Conservation (phyloP, 2,888 invertebrate species). For the Eupithecia vulgata region DNA sequence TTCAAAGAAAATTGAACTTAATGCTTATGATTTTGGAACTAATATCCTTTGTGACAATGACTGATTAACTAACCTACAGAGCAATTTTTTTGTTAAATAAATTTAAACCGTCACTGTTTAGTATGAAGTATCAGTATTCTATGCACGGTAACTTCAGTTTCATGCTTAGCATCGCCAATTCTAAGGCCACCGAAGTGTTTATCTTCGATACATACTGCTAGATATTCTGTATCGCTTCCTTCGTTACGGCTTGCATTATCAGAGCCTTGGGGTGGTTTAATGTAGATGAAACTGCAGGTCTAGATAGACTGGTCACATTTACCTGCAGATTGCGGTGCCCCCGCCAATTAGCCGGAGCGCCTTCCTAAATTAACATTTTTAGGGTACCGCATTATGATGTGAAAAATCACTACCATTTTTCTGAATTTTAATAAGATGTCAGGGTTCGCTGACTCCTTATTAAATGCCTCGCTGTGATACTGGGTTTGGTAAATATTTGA, state of each 20-base stretch:
- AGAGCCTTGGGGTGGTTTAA: slow-evolving; percentile 22
- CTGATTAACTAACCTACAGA: not conserved
- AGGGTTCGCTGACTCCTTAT: slow-evolving; percentile 4
- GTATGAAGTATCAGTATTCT: not conserved
- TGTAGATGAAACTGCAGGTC: slow-evolving; percentile 36
- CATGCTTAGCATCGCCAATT: slow-evolving; percentile 16
- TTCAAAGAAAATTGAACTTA: slow-evolving; percentile 9
- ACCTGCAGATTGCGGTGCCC: slow-evolving; percentile 54
- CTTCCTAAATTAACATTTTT: slow-evolving; percentile 47
- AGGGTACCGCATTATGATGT: slow-evolving; percentile 31
- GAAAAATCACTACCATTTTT: slow-evolving; percentile 26
- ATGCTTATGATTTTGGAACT: not conserved
- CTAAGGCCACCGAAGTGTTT: slow-evolving; percentile 8
- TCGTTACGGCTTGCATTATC: slow-evolving; percentile 17
- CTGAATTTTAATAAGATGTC: slow-evolving; percentile 13
- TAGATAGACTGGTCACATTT: slow-evolving; percentile 48
- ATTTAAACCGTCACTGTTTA: slow-evolving; percentile 1
- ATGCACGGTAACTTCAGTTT: not conserved
- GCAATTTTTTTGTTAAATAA: not conserved
- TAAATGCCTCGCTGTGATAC: slow-evolving; percentile 15
- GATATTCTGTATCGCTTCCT: slow-evolving; percentile 15
- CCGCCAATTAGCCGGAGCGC: slow-evolving; percentile 52
- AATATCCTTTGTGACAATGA: slow-evolving; percentile 1
- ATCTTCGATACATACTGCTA: slow-evolving; percentile 11
- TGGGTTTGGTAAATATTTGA: not conserved